Percentiles rank a stretch among this genome's conserved stretches.
Conservation (phyloP, 2,797 vertebrate genomes). For the Columba guinea region DNA sequence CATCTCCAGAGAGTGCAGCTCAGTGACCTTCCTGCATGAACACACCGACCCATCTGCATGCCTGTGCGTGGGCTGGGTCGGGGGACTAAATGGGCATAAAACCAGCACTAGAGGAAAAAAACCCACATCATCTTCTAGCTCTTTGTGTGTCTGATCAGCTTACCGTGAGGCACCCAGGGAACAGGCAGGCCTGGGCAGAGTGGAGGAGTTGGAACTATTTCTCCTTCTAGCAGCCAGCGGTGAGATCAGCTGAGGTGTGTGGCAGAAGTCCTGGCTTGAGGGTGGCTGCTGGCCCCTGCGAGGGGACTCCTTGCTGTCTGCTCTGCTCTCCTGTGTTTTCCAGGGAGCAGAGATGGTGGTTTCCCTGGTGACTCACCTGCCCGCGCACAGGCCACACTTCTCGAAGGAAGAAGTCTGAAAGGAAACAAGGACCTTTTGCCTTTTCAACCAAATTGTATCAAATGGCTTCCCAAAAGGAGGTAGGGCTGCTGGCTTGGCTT, state of each 20-base stretch:
- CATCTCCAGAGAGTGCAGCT: not conserved
- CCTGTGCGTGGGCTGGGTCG: rapidly evolving
- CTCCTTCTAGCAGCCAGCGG: rapidly evolving
- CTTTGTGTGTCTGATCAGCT: not conserved
- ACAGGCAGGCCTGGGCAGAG: not conserved
- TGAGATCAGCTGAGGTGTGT: not conserved
- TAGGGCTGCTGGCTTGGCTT: not conserved
- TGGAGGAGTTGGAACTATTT: not conserved
- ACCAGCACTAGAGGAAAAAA: not conserved
- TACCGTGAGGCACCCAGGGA: not conserved
- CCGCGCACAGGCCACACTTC: not conserved
- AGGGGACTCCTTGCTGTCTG: not conserved
- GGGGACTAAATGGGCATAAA: not conserved
- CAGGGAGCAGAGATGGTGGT: not conserved
- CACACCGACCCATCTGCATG: not conserved
- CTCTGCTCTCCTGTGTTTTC: not conserved
- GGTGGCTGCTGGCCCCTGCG: not conserved
- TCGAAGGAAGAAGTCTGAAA: not conserved
- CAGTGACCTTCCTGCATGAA: rapidly evolving
- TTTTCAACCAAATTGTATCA: not conserved
- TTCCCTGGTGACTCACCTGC: not conserved
- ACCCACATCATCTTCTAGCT: rapidly evolving
- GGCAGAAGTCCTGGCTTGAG: not conserved
- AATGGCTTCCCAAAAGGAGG: not conserved
- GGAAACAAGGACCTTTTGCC: not conserved